Percentiles rank a stretch among this genome's conserved stretches.
Conservation (phyloP, 2,888 invertebrate species). For the Micropterix aruncella region DNA sequence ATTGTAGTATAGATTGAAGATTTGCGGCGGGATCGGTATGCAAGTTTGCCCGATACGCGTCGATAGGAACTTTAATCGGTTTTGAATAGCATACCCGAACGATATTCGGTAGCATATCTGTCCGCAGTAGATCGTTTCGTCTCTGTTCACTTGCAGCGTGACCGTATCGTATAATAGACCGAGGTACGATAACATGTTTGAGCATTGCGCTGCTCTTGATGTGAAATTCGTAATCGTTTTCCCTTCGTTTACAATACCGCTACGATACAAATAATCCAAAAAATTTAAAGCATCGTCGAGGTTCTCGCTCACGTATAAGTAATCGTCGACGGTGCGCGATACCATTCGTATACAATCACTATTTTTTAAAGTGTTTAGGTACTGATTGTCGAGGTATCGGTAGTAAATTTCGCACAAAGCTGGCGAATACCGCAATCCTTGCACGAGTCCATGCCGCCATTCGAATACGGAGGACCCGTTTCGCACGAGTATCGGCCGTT, state of each 20-base stretch:
- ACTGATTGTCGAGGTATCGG: slow-evolving; percentile 22
- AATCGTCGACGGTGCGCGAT: slow-evolving; percentile 33
- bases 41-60: slow-evolving; percentile 31
- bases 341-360: slow-evolving; percentile 21
- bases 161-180: slow-evolving; percentile 28
- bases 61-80: slow-evolving; percentile 26
- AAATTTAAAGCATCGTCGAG: slow-evolving; percentile 24
- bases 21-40: slow-evolving; percentile 27
- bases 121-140: slow-evolving; percentile 25
- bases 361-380: slow-evolving; percentile 5
- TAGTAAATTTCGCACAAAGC: slow-evolving; percentile 34
- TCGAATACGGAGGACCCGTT: slow-evolving; percentile 31
- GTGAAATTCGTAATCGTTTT: slow-evolving; percentile 31
- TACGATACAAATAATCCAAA: slow-evolving; percentile 23
- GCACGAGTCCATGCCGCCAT: slow-evolving; percentile 32
- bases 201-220: slow-evolving; percentile 19
- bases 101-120: slow-evolving; percentile 34
- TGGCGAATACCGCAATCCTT: slow-evolving; percentile 36
- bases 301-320: slow-evolving; percentile 31
- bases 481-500: slow-evolving; percentile 26
- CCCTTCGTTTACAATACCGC: slow-evolving; percentile 28
- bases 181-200: slow-evolving; percentile 25
- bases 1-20: slow-evolving; percentile 28
- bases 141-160: slow-evolving; percentile 26
- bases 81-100: slow-evolving; percentile 22